These are phyloP conservation scores for Zelleria hepariella DNA, from an alignment of 2,888 invertebrate species.

Conservation along the genomic window DNA sequence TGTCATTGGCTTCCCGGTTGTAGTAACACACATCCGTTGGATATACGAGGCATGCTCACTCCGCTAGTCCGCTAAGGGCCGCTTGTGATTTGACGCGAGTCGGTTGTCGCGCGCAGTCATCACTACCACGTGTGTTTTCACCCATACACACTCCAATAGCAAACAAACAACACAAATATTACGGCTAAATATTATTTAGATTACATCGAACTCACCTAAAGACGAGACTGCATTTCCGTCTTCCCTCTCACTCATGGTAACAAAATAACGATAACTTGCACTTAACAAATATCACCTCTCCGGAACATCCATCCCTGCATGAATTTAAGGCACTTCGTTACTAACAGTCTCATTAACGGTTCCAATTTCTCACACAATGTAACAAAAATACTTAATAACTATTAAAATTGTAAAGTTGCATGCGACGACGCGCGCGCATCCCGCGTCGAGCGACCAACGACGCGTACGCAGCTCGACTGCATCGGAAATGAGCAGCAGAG, in stretches of 20 bases:
- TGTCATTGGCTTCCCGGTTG: slow-evolving; percentile 51
- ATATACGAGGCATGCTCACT: slow-evolving; percentile 42
- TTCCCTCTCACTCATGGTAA: slow-evolving; percentile 68
- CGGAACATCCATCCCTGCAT: slow-evolving; percentile 50
- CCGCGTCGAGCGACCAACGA: slow-evolving; percentile 60
- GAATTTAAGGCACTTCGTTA: slow-evolving; percentile 41
- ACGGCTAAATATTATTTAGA: slow-evolving; percentile 8
- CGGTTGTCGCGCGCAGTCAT: slow-evolving; percentile 8
- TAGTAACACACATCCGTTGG: slow-evolving; percentile 45
- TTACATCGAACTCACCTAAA: slow-evolving; percentile 58
- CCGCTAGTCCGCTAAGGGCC: slow-evolving; percentile 32
- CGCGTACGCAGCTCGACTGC: slow-evolving; percentile 69
- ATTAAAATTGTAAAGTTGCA: slow-evolving; percentile 50
- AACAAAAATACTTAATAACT: slow-evolving; percentile 43
- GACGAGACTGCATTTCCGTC: slow-evolving; percentile 71
- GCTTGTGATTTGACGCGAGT: slow-evolving; percentile 22
- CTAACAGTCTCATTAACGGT: slow-evolving; percentile 38
- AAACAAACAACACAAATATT: neutral
- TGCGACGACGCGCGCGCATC: slow-evolving; percentile 29
- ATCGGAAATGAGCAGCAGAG: slow-evolving; percentile 58
- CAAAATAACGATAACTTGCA: slow-evolving; percentile 44
- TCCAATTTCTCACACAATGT: slow-evolving; percentile 23
- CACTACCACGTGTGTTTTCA: slow-evolving; percentile 23
- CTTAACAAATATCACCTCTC: slow-evolving; percentile 61
- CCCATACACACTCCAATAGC: neutral